Base-by-base conservation (phyloP, 2,888 invertebrate species). In the Hypomecis punctinalis region DNA sequence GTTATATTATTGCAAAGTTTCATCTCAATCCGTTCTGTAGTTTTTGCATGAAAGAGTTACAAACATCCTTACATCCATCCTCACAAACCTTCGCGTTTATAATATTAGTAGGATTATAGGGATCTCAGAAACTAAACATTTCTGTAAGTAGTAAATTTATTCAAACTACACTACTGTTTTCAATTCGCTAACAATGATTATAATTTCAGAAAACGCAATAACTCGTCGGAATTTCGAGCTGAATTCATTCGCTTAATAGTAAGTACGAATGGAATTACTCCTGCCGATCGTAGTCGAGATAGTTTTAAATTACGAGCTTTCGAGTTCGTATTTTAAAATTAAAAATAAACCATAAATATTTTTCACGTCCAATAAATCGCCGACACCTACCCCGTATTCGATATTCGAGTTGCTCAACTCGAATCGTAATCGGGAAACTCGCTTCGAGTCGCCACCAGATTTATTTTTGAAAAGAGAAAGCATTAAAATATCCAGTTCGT, bases 401-500 rank as follows among this genome's bases (percentile, higher is more conserved):
- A 70, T 61, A 66, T 69, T 51, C 62, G 57, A 63, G 61, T 66
- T 62, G 60, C 51, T 47, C 60, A 53, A 58, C 36, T 67, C 66
- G 61, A 68, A 63, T 67, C 48, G 63, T 67, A 67, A 69, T 68
- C 65, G 63, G 68, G 61, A 67, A 71, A 67, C 62, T 68, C 49
- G 64, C 55, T n/a, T 60, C 56, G 46, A 64, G 48, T 61, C 62
- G 58, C 55, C 58, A 66, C 61, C 56, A 61, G 61, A 68, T 71
- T 68, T 71, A 71, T 71, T 78, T 78, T 72, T 77, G 71, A 78
- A 74, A 76, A 79, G 82, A 82, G 84, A 85, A 86, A 86, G 83
- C 82, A 82, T 80, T 77, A 75, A 64, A 65, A 57, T 57, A 61
- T 61, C 51, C 61, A 79, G 82, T 83, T 84, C 80, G 79, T 80